These are phyloP conservation scores for Clarias gariepinus DNA, from an alignment of 2,113 vertebrate species.

Conservation along the genomic window DNA sequence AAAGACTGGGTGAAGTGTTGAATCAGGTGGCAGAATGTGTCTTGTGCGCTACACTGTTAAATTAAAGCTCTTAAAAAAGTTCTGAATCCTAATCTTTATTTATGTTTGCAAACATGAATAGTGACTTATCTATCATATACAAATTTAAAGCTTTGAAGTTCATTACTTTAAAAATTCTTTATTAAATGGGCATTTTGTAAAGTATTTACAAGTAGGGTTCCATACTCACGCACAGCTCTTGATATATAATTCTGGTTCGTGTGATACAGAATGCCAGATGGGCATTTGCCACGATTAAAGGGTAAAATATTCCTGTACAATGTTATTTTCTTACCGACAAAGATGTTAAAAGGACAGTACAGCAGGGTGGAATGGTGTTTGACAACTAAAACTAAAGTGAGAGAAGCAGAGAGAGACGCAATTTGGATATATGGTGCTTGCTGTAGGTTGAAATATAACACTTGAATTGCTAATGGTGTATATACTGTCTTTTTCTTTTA, in stretches of 20 bases:
- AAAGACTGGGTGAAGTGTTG: not conserved
- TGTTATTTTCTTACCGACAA: constrained; percentile 8
- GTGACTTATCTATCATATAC: not conserved
- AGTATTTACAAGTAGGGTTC: constrained; percentile 75
- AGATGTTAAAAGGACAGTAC: constrained; percentile 2
- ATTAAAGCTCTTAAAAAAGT: constrained; percentile 14
- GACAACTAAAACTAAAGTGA: not conserved
- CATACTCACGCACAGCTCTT: constrained; percentile 54
- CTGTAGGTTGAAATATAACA: not conserved
- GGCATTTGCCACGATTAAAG: constrained; percentile 53
- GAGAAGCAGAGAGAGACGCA: not conserved
- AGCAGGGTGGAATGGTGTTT: not conserved
- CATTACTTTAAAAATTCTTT: constrained; percentile 67
- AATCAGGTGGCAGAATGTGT: not conserved
- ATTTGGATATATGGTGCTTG: constrained; percentile 27
- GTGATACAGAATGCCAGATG: constrained; percentile 41
- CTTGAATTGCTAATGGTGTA: constrained; percentile 24
- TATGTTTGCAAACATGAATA: not conserved
- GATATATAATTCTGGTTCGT: constrained; percentile 41
- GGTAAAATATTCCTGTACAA: constrained; percentile 44
- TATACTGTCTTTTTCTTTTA: constrained; percentile 20
- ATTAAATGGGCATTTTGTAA: constrained; percentile 70
- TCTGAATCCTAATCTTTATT: constrained; percentile 1
- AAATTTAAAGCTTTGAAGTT: constrained; percentile 6
- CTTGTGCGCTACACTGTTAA: not conserved